phyloP scores from a whole-genome alignment of 2,888 invertebrate species.

The Caenorhabditis sulstoni region DNA sequence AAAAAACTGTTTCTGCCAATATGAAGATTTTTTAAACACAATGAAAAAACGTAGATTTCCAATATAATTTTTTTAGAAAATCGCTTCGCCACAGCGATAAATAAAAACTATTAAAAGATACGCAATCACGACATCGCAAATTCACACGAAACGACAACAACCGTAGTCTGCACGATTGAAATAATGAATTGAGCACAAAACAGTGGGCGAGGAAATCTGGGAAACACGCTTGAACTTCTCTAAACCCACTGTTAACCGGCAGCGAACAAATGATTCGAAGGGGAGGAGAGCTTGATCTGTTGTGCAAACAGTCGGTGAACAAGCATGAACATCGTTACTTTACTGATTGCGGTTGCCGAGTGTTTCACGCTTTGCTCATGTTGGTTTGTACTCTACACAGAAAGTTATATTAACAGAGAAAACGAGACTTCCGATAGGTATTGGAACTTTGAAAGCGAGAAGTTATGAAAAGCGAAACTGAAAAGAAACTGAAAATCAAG shows the following conservation, averaged over 20 bases:
- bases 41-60: no score
- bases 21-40: no score
- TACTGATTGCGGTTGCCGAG: conserved; percentile 15
- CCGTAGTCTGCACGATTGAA: conserved; percentile 13
- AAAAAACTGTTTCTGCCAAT: no score
- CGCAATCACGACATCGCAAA: conserved; percentile 12
- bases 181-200: conserved; percentile 1
- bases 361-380: conserved; percentile 16
- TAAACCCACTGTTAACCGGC: conserved; percentile 54
- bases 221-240: conserved; percentile 42
- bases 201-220: conserved; percentile 15
- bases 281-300: conserved; percentile 27
- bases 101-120: no score
- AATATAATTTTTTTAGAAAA: no score
- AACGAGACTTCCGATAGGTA: background rate
- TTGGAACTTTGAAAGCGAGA: conserved; percentile 1
- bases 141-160: background rate
- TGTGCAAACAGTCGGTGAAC: conserved; percentile 43
- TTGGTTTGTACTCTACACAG: no score
- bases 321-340: conserved; percentile 55
- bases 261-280: conserved; percentile 40
- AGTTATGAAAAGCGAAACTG: no score
- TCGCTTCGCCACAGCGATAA: no score
- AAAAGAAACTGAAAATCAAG: background rate
- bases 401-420: no score